Evolutionary conservation across 1,140 invertebrate species (phyloP).

Genomic region (Pogonomyrmex barbatus): DNA sequence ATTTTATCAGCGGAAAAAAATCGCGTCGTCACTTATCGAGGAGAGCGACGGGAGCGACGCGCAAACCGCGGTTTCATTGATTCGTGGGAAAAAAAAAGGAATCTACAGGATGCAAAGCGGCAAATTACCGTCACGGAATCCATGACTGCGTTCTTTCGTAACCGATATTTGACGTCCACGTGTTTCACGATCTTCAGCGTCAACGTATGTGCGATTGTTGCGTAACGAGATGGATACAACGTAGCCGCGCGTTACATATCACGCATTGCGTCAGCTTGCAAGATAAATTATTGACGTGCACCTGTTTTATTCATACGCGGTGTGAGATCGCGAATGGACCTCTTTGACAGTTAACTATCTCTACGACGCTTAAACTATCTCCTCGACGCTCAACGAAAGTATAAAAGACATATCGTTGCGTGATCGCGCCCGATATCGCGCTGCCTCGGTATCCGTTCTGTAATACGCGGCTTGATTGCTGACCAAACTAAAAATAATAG

Average conservation of each 20-base stretch:
- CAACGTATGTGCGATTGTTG: conserved; percentile 27
- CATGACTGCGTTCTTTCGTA: neutral
- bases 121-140: conserved; percentile 2
- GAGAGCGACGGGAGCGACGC: neutral
- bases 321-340: neutral
- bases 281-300: conserved; percentile 27
- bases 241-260: neutral
- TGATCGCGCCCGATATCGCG: conserved; percentile 17
- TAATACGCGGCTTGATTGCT: conserved; percentile 41
- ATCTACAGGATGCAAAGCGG: neutral
- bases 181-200: conserved; percentile 23
- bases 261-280: conserved; percentile 27
- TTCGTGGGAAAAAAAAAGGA: neutral
- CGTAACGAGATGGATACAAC: neutral
- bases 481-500: conserved; percentile 70
- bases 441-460: neutral
- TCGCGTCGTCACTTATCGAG: neutral
- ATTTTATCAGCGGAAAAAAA: conserved; percentile 41
- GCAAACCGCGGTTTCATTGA: neutral
- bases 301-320: conserved; percentile 19
- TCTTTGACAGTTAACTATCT: neutral
- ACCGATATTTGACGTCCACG: neutral
- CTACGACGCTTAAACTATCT: neutral
- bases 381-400: neutral
- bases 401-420: neutral